Evolutionary conservation across 2,888 invertebrate species (phyloP).

Genomic region (Isoperla grammatica): DNA sequence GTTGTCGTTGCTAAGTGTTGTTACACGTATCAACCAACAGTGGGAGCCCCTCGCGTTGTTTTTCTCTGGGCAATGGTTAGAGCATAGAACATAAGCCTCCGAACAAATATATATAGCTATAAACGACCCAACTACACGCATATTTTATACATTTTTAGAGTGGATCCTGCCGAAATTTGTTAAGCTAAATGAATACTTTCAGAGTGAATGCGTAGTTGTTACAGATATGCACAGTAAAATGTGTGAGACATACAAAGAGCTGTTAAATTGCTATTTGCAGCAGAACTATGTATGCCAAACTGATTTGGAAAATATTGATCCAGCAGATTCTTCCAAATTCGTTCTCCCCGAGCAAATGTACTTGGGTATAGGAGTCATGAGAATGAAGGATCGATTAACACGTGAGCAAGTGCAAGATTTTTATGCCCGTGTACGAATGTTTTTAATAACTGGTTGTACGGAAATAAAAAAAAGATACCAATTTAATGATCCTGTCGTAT

Average conservation of each 20-base stretch:
- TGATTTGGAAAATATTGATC: conserved; percentile 23
- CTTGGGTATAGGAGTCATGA: conserved; percentile 20
- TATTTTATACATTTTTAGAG: conserved; percentile 28
- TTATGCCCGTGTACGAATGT: neutral
- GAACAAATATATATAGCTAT: conserved; percentile 22
- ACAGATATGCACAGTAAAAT: conserved; percentile 25
- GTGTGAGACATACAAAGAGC: conserved; percentile 19
- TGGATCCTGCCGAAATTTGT: conserved; percentile 28
- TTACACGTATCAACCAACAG: conserved; percentile 19
- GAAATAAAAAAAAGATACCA: conserved; percentile 11
- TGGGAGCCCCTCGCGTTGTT: conserved; percentile 21
- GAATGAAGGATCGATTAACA: neutral
- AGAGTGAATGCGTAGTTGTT: conserved; percentile 26
- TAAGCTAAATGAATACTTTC: conserved; percentile 27
- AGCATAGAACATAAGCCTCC: conserved; percentile 19
- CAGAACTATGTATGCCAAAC: conserved; percentile 19
- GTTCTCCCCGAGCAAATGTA: conserved; percentile 28
- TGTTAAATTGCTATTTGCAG: conserved; percentile 23
- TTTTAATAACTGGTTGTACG: conserved; percentile 1
- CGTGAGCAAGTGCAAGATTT: conserved; percentile 1
- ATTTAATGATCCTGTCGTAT: neutral
- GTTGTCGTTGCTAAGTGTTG: conserved; percentile 26
- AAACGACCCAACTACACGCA: conserved; percentile 23
- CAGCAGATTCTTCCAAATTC: conserved; percentile 20
- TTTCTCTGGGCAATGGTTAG: conserved; percentile 17